These are phyloP conservation scores for Origma solitaria DNA, from an alignment of 2,113 vertebrate genomes.

Conservation along the genomic window DNA sequence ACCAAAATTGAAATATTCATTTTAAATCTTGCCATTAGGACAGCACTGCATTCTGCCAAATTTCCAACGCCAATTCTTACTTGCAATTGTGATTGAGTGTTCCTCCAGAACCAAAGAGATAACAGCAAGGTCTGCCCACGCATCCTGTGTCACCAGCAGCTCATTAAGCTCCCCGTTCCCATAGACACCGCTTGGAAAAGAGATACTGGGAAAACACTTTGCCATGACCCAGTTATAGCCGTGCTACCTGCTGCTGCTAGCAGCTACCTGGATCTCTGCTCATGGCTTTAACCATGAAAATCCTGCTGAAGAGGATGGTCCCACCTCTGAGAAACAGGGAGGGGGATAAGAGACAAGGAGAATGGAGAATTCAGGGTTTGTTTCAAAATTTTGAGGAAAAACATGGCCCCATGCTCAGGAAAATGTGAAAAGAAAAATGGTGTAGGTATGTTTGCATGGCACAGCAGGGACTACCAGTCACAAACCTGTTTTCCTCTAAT, in stretches of 20 bases:
- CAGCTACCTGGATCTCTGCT: neutral
- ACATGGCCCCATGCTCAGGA: neutral
- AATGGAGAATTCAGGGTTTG: neutral
- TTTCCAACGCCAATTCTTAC: neutral
- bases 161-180: neutral
- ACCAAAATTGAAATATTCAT: constrained; percentile 26
- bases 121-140: neutral
- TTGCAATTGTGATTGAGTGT: neutral
- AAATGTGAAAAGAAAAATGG: neutral
- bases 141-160: neutral
- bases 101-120: neutral
- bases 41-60: neutral
- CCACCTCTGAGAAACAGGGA: neutral
- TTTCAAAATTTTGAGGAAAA: neutral
- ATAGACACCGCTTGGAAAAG: neutral
- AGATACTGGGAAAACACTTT: neutral
- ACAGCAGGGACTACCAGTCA: neutral
- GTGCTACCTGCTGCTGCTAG: neutral
- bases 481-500: neutral
- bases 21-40: constrained; percentile 34
- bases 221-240: neutral
- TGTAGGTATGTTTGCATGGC: neutral
- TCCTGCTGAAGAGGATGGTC: neutral
- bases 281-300: neutral
- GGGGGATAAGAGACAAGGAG: neutral